Evolutionary conservation across 2,888 invertebrate genomes (phyloP).

Genomic region (Cryptocephalus primarius): DNA sequence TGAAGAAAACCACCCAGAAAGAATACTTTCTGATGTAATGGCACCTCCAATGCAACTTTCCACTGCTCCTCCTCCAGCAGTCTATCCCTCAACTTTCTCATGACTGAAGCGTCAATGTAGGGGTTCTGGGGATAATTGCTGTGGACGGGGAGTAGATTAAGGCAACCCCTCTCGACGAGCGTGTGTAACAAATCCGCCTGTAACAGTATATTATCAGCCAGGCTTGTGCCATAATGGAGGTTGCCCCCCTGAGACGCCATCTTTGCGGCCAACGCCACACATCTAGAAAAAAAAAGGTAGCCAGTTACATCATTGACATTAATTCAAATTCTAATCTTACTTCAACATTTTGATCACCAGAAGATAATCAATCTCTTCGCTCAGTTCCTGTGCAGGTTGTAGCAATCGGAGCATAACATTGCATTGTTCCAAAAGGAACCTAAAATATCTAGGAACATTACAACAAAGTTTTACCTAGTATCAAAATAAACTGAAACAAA

Average conservation of each 20-base stretch:
- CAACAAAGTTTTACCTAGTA: no score
- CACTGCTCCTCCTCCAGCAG: slow-evolving; percentile 77
- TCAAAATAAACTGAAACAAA: no score
- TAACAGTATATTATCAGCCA: slow-evolving; percentile 52
- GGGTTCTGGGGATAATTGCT: slow-evolving; percentile 12
- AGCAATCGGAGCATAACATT: slow-evolving; percentile 47
- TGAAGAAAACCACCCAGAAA: no score
- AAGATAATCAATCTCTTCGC: slow-evolving; percentile 47
- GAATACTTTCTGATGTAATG: no score
- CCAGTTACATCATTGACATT: no score
- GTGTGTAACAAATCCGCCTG: slow-evolving; percentile 52
- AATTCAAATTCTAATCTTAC: slow-evolving; percentile 18
- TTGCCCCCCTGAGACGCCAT: slow-evolving; percentile 45
- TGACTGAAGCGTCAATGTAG: slow-evolving; percentile 44
- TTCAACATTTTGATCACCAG: slow-evolving; percentile 45
- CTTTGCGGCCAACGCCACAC: slow-evolving; percentile 54
- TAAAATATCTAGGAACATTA: no score
- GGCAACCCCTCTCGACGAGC: slow-evolving; percentile 43
- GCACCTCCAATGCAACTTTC: slow-evolving; percentile 72
- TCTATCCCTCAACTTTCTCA: slow-evolving; percentile 60
- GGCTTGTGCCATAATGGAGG: slow-evolving; percentile 39
- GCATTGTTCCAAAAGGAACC: slow-evolving; percentile 49
- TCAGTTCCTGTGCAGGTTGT: slow-evolving; percentile 38
- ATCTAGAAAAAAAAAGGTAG: no score
- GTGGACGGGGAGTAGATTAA: slow-evolving; percentile 34